Base-by-base conservation (phyloP, 1,140 invertebrate genomes). In the Meloidogyne exigua region DNA sequence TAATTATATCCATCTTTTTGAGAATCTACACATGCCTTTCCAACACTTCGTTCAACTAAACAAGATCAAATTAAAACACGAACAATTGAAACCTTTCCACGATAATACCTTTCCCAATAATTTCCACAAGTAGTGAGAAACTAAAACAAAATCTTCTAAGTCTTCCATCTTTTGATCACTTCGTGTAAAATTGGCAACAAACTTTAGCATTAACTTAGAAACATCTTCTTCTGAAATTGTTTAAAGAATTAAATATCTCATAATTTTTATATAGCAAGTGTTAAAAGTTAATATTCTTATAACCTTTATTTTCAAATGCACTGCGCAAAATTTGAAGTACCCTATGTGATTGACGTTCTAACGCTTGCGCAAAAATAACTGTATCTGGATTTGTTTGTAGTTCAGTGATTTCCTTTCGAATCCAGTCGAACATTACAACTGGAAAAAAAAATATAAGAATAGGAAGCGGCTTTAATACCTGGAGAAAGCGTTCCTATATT, bases 41-140 rank as follows among this genome's bases (percentile, higher is more conserved):
- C 18, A 5, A n/a, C n/a, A 57, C 49, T 21, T 18, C 49, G 49
- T n/a, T 57, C 5, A 57, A n/a, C 18, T 57, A n/a, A 15, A 44
- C 0, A 44, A 18, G 4, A 25, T 10, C 10, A 15, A 69, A 15
- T 12, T 0, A 28, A 32, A 32, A 18, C 1, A 11, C 18, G 10
- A 23, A 15, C 36, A 69, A 44, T 39, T 10, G 11, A 9, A 18
- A 71, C 69, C 69, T 71, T 44, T 71, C 69, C 69, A 71, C 2
- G 13, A 10, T 25, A 42, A 5, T 10, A 71, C 62, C 21, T n/a
- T 71, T 2, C 39, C 15, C n/a, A 44, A 21, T n/a, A 26, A 71
- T 57, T 21, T 71, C 69, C 69, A 57, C 49, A 44, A 44, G 25
- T 57, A 44, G 39, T 21, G 39, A n/a, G 44, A 71, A 42, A 71